Evolutionary conservation across 2,113 vertebrate species (phyloP).

Genomic region (Junco hyemalis): DNA sequence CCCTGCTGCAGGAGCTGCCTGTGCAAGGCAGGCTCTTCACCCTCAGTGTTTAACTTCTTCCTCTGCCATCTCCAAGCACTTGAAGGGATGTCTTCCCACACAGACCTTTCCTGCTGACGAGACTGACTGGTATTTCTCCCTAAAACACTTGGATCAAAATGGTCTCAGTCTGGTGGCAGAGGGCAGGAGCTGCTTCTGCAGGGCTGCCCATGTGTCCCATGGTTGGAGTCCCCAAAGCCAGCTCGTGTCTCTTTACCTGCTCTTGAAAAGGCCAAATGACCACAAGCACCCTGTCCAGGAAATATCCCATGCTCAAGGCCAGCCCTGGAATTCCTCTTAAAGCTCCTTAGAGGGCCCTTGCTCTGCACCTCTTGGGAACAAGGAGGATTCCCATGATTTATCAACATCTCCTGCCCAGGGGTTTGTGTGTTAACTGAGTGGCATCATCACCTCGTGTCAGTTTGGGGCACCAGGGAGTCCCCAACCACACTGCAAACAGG

Average conservation of each 20-base stretch:
- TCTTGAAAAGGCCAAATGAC: neutral
- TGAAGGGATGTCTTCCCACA: neutral
- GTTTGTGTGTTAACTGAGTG: neutral
- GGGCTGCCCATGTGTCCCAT: neutral
- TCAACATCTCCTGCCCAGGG: neutral
- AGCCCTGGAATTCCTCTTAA: neutral
- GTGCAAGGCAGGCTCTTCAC: neutral
- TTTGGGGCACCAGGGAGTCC: neutral
- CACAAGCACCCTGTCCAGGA: fast-evolving
- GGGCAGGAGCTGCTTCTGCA: neutral
- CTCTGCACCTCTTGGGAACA: neutral
- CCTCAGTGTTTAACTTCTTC: neutral
- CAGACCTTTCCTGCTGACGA: neutral
- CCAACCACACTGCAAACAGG: neutral
- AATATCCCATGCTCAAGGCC: neutral
- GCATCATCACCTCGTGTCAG: neutral
- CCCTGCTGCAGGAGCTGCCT: neutral
- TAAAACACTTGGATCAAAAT: neutral
- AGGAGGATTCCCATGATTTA: neutral
- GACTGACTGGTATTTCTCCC: neutral
- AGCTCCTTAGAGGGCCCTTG: neutral
- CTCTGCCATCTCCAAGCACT: neutral
- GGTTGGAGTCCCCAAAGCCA: neutral
- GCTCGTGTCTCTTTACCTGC: neutral
- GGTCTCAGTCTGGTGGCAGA: neutral